Percentiles rank a stretch among this genome's conserved stretches.
These are phyloP conservation scores for Plutella xylostella DNA, from an alignment of 2,888 invertebrate species.

Conservation along the genomic window DNA sequence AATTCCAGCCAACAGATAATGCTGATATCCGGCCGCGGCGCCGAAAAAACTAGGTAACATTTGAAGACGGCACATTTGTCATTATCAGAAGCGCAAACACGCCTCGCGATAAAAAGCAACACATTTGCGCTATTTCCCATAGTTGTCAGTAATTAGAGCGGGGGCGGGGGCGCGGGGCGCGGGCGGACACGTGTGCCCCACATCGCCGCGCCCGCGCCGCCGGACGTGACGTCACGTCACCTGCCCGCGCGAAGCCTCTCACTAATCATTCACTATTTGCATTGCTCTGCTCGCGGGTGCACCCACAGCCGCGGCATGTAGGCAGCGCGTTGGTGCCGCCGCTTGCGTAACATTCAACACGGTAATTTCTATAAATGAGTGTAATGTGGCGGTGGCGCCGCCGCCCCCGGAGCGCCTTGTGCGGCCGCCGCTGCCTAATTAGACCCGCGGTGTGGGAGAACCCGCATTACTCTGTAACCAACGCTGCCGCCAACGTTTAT, in stretches of 20 bases:
- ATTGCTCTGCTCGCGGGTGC: background rate
- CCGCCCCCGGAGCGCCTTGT: slow-evolving; percentile 58
- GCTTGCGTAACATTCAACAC: background rate
- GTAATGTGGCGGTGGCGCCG: slow-evolving; percentile 26
- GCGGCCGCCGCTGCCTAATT: slow-evolving; percentile 48
- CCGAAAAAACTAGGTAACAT: background rate
- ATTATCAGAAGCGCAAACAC: slow-evolving; percentile 48
- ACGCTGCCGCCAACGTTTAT: slow-evolving; percentile 36
- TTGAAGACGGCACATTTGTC: slow-evolving; percentile 30
- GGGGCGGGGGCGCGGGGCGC: slow-evolving; percentile 20
- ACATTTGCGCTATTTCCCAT: slow-evolving; percentile 61
- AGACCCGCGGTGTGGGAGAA: slow-evolving; percentile 55
- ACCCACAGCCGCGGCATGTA: background rate
- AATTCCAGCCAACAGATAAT: too few relatives aligned
- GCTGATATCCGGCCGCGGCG: background rate
- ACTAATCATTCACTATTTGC: slow-evolving; percentile 12
- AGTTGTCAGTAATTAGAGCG: slow-evolving; percentile 60
- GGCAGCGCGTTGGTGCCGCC: background rate
- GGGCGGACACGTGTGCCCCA: slow-evolving; percentile 63
- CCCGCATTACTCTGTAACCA: slow-evolving; percentile 35
- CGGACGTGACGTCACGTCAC: slow-evolving; percentile 47
- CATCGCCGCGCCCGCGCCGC: slow-evolving; percentile 45
- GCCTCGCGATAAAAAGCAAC: slow-evolving; percentile 46
- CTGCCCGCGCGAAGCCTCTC: slow-evolving; percentile 34
- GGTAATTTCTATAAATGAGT: slow-evolving; percentile 1